Evolutionary conservation across 2,797 vertebrate genomes (phyloP).

Genomic region (Tapirus indicus): DNA sequence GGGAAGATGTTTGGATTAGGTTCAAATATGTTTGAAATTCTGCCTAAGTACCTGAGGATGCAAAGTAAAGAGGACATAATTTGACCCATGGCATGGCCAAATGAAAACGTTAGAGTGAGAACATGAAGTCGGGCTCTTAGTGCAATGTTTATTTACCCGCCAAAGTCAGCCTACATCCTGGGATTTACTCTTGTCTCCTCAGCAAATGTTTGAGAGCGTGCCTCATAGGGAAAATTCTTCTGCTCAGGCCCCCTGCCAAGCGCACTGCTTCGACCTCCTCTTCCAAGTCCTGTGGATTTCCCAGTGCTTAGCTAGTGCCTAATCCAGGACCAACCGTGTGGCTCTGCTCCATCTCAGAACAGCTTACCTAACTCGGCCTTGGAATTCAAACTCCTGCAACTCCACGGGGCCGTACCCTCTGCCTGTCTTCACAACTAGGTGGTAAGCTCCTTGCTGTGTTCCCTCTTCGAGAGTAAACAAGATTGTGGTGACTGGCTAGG

Average conservation of each 20-base stretch:
- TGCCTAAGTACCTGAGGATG: not conserved
- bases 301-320: not conserved
- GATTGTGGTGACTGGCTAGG: not conserved
- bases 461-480: not conserved
- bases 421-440: not conserved
- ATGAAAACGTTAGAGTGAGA: not conserved
- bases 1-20: not conserved
- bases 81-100: not conserved
- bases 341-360: not conserved
- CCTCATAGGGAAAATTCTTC: not conserved
- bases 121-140: too few relatives aligned
- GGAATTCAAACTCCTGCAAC: not conserved
- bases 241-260: not conserved
- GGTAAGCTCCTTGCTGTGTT: not conserved
- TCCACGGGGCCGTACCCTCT: accelerated
- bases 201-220: not conserved
- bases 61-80: not conserved
- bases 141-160: not conserved
- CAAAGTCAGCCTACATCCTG: not conserved
- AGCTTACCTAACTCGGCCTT: not conserved
- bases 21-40: not conserved
- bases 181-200: not conserved
- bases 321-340: accelerated
- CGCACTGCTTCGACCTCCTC: accelerated
- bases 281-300: not conserved